A percentile compares a stretch with the other conserved stretches of the same genome.
Evolutionary conservation across 1,140 invertebrate genomes (phyloP).

Genomic region (Zaprionus ghesquierei): DNA sequence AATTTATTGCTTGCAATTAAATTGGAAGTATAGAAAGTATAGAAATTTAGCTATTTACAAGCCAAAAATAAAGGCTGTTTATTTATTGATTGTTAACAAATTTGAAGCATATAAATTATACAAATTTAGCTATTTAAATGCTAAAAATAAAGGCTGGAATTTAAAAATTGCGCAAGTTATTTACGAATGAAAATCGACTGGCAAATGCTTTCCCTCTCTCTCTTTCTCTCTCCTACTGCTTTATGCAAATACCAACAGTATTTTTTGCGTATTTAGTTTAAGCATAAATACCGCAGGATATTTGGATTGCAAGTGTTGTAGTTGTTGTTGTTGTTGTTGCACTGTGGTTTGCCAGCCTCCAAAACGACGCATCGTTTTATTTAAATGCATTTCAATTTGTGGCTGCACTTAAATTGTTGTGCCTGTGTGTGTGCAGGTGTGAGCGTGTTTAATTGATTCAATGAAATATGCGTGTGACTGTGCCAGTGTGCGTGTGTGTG

Average conservation of each 20-base stretch:
- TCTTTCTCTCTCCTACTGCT: neutral
- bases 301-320: conserved; percentile 1
- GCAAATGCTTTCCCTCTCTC: neutral
- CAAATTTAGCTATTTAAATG: neutral
- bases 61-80: neutral
- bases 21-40: neutral
- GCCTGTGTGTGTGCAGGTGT: neutral
- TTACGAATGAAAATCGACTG: neutral
- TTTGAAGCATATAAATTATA: neutral
- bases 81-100: neutral
- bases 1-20: neutral
- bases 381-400: conserved; percentile 55
- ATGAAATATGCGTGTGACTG: conserved; percentile 52
- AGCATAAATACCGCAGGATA: conserved; percentile 4
- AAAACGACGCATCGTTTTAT: conserved; percentile 56
- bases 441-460: conserved; percentile 53
- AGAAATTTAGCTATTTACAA: neutral
- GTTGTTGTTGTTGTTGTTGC: conserved; percentile 14
- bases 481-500: neutral
- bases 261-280: conserved; percentile 5
- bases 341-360: conserved; percentile 16
- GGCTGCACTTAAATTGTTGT: conserved; percentile 8
- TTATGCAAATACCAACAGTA: neutral
- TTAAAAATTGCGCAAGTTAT: neutral
- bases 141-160: neutral